phyloP scores from a whole-genome alignment of 2,888 invertebrate genomes.

The Eupithecia vulgata region DNA sequence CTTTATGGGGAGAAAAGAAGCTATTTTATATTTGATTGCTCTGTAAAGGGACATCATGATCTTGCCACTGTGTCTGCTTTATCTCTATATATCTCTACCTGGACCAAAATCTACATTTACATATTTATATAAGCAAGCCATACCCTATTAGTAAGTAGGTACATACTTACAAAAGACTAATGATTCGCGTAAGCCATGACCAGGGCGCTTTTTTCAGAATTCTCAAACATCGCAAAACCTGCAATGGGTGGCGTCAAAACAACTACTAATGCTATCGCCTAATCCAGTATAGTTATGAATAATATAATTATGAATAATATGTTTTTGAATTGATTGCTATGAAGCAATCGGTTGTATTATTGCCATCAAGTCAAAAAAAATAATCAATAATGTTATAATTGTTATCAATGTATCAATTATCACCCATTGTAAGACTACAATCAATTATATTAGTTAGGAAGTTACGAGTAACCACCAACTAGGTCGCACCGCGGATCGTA shows the following conservation, averaged over 20 bases:
- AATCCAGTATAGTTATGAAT: too few relatives aligned
- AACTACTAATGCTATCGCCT: too few relatives aligned
- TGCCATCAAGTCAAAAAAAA: background rate
- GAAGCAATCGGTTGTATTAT: background rate
- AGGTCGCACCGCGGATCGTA: background rate
- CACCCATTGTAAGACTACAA: slow-evolving; percentile 2
- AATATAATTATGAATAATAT: too few relatives aligned
- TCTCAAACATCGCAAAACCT: too few relatives aligned
- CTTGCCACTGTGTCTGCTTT: slow-evolving; percentile 3
- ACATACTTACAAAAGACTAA: background rate
- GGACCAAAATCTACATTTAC: background rate
- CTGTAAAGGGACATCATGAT: slow-evolving; percentile 5
- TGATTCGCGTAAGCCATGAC: background rate
- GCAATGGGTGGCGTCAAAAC: too few relatives aligned
- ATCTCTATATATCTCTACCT: background rate
- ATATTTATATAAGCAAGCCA: background rate
- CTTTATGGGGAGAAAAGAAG: slow-evolving; percentile 16
- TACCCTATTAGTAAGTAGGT: background rate
- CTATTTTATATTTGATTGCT: slow-evolving; percentile 20
- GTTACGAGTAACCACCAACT: background rate
- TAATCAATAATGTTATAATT: background rate
- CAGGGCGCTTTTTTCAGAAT: too few relatives aligned
- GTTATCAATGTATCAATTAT: background rate
- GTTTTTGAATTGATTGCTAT: background rate
- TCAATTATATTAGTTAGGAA: background rate